Evolutionary conservation across 1,140 invertebrate genomes (phyloP), one percentile per base, ranked within the genome.

Genomic region (Monochamus saltuarius): DNA sequence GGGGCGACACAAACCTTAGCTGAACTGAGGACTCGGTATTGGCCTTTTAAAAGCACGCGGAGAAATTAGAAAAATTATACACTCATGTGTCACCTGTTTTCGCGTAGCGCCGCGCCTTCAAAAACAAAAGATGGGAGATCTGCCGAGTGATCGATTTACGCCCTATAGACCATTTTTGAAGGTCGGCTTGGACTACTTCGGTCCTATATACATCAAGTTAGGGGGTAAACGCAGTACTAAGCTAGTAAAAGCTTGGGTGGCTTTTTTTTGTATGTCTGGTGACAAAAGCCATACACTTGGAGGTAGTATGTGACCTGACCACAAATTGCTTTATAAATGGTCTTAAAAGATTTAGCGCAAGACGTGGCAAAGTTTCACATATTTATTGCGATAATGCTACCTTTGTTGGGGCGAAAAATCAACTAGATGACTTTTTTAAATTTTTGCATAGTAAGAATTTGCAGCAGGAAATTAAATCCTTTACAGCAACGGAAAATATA

Each of bases 251-350:
- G 22, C 22, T 29, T 29, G 22, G 22, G 22, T 29, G 6, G 22
- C 22, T 3, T 7, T 51, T n/a, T 11, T 76, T 77, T 40, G 60
- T 73, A 1, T 78, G 76, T 62, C 37, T 73, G 1, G 54, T 60
- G 0, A 67, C 65, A 0, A 65, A 68, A 22, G 73, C 77, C 1
- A 57, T 77, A 2, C 74, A 77, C 56, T 52, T 76, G 9, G 75
- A 78, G 43, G 49, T 74, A 0, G 70, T 75, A 0, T 51, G 16
- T n/a, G 68, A 71, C 52, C 45, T 78, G 17, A 56, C 54, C 1
- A 35, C 52, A 11, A 52, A 50, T 7, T 45, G 42, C 6, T 73
- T 76, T 40, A 11, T 76, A 0, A 49, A 61, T 45, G 59, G 65
- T n/a, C 64, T 77, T 4, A 40, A 55, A 22, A 49, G 71, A 36